These are phyloP conservation scores for Chaetorhynchus papuensis DNA, from an alignment of 2,113 vertebrate genomes.

Conservation along the genomic window DNA sequence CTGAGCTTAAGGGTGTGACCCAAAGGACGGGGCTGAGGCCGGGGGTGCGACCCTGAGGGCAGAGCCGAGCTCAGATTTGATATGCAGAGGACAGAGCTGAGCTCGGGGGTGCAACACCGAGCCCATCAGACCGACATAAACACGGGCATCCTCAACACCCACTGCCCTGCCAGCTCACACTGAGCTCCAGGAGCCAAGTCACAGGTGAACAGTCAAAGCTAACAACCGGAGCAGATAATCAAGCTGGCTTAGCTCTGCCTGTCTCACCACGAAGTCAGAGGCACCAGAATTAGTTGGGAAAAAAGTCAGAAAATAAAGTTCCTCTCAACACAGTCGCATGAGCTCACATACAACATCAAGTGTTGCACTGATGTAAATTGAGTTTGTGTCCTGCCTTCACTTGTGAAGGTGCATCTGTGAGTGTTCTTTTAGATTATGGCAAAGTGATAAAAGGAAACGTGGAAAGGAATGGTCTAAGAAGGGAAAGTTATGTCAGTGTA, in stretches of 20 bases:
- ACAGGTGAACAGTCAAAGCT: neutral
- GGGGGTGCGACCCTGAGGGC: fast-evolving
- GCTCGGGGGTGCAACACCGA: fast-evolving
- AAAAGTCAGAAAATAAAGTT: neutral
- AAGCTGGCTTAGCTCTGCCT: neutral
- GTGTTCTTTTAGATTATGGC: neutral
- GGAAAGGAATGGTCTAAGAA: neutral
- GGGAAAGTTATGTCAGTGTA: fast-evolving
- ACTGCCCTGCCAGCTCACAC: neutral
- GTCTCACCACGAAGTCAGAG: neutral
- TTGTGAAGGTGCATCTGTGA: neutral
- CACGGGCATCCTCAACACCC: fast-evolving
- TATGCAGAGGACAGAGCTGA: neutral
- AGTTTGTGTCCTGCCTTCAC: neutral
- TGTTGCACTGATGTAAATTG: neutral
- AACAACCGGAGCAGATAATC: neutral
- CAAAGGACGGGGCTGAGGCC: neutral
- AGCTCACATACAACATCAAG: fast-evolving
- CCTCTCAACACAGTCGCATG: neutral
- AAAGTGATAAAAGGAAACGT: neutral
- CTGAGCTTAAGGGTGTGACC: neutral
- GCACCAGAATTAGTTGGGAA: neutral
- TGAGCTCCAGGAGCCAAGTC: neutral
- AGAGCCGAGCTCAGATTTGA: neutral
- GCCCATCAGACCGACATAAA: too few species aligned